Base-by-base conservation (phyloP, 2,113 vertebrate genomes). In the Taxidea taxus region DNA sequence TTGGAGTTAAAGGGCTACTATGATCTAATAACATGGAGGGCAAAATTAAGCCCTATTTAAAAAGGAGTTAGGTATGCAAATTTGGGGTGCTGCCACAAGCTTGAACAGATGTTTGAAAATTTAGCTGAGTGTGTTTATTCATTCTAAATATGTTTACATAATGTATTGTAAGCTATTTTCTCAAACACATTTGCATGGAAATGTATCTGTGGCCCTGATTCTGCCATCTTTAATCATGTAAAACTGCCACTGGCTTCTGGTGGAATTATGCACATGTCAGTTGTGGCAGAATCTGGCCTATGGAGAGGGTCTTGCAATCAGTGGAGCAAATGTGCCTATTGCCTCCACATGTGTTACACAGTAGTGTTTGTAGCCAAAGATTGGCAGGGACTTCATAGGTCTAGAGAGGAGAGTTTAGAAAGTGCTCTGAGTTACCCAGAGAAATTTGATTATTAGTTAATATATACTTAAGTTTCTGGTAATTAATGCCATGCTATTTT, bases 91-190 rank as follows among this genome's bases (percentile, higher is more conserved):
- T 87, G 54, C 66, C 77, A 51, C 21, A 31, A 97, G 92, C 81
- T 78, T 58, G 81, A 97, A 66, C 98, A 98, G 98, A 97, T 98
- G 97, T 96, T 97, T 88, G 94, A 87, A 97, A 97, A 87, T 97
- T 74, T 96, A 98, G 90, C 81, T 75, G 81, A 92, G 58, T 95
- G 82, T 94, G 81, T 97, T 98, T 95, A 86, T 97, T 91, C 96
- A 94, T 97, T 96, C 96, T 93, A 97, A 97, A 94, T 97, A 97
- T 97, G 97, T 97, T 97, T 96, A 96, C 82, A 84, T 96, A 97
- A 98, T 96, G 87, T 95, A 91, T 96, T 94, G 60, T 86, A 78
- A 49, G 90, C 90, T 80, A 91, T 96, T 97, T 97, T 89, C 92
- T 96, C 95, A 75, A 94, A 31, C 64, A 58, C 51, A 97, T 97